These are phyloP conservation scores for Sphaeramia orbicularis DNA, from an alignment of 2,797 vertebrate genomes.

Conservation along the genomic window DNA sequence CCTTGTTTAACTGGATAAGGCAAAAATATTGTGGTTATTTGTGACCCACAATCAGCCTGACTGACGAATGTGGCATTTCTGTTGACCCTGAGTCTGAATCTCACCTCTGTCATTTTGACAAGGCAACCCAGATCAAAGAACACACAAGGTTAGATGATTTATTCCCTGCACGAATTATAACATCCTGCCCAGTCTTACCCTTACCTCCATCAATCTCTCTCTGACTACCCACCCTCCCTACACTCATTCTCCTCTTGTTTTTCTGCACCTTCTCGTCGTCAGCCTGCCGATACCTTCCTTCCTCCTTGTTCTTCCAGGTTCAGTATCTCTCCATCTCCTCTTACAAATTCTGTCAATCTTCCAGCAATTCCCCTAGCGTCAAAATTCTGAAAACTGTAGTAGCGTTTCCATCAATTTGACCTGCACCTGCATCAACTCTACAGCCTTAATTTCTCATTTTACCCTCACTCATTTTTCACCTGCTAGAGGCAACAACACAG, in stretches of 20 bases:
- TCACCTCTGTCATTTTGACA: slow-evolving; percentile 20
- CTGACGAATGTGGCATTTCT: slow-evolving; percentile 4
- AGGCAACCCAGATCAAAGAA: slow-evolving; percentile 2
- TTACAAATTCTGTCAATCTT: background rate
- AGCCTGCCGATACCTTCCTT: background rate
- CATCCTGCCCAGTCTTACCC: slow-evolving; percentile 3
- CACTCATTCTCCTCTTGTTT: slow-evolving; percentile 1
- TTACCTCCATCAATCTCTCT: slow-evolving; percentile 6
- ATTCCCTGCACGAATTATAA: slow-evolving; percentile 2
- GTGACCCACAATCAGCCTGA: slow-evolving; percentile 13
- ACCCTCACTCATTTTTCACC: slow-evolving; percentile 15
- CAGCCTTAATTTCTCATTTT: slow-evolving; percentile 34
- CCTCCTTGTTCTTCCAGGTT: background rate
- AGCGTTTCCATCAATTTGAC: slow-evolving; percentile 24
- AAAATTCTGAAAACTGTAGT: slow-evolving; percentile 17
- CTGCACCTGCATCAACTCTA: slow-evolving; percentile 13
- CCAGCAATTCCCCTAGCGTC: background rate
- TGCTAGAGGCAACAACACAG: slow-evolving; percentile 36
- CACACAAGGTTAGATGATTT: slow-evolving; percentile 30
- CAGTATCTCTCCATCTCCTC: background rate
- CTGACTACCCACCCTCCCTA: background rate
- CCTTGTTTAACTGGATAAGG: background rate
- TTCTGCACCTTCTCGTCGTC: background rate
- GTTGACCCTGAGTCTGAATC: slow-evolving; percentile 5
- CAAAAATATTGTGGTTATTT: background rate